Conservation (phyloP, 2,888 invertebrate species). For the Balanococcus diminutus region DNA sequence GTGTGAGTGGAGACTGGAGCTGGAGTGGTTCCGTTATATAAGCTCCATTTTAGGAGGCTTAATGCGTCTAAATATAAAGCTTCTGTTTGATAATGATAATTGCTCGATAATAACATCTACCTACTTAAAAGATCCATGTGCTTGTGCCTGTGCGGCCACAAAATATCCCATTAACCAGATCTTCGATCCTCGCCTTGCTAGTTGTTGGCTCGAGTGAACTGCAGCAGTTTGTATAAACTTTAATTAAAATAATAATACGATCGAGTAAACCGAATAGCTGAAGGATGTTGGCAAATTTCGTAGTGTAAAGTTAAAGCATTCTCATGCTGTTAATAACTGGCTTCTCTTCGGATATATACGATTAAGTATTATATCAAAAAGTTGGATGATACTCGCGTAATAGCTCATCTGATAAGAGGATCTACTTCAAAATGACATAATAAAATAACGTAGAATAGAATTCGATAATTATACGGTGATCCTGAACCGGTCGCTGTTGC, state of each 20-base stretch:
- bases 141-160: neutral
- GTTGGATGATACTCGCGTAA: neutral
- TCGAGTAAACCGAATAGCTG: neutral
- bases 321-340: neutral
- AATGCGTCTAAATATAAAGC: constrained; percentile 36
- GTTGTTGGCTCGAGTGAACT: neutral
- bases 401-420: neutral
- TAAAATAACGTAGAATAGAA: neutral
- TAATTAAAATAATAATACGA: constrained; percentile 35
- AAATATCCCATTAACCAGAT: constrained; percentile 10
- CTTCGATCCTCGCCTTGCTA: neutral
- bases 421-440: neutral
- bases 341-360: neutral
- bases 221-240: constrained; percentile 15
- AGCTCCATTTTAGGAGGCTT: neutral
- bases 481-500: neutral
- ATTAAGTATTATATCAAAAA: neutral
- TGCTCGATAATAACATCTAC: constrained; percentile 32
- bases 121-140: constrained; percentile 1
- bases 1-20: neutral
- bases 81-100: constrained; percentile 39
- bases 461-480: neutral
- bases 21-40: neutral
- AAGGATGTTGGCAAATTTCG: constrained; percentile 24
- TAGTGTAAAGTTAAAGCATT: neutral